Percentiles rank a stretch among this genome's conserved stretches.
phyloP scores from a whole-genome alignment of 92 coral and sea anemone genomes.

The Parazoanthus swiftii region DNA sequence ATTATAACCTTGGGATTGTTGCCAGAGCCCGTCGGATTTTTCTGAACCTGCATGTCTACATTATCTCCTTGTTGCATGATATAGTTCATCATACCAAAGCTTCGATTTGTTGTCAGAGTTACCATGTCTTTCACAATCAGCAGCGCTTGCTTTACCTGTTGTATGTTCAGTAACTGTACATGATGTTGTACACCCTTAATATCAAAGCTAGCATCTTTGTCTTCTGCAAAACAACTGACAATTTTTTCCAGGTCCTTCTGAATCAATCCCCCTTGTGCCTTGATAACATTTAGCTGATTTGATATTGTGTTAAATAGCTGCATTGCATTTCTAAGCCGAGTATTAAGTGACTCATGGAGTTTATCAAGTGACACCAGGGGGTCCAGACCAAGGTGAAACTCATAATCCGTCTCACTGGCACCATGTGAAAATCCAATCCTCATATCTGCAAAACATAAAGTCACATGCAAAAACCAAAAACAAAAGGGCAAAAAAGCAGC shows the following conservation, averaged over 20 bases:
- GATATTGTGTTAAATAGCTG: constrained; percentile 73
- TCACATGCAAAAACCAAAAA: not conserved
- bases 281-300: constrained; percentile 72
- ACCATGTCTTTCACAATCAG: constrained; percentile 85
- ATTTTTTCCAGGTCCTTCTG: constrained; percentile 73
- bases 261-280: constrained; percentile 67
- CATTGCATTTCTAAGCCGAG: constrained; percentile 72
- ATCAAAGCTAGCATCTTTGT: constrained; percentile 58
- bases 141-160: constrained; percentile 93
- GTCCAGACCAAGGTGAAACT: constrained; percentile 85
- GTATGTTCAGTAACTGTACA: constrained; percentile 81
- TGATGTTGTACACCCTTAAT: constrained; percentile 75
- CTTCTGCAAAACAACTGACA: constrained; percentile 62
- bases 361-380: constrained; percentile 81
- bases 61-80: constrained; percentile 93
- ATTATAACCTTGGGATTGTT: constrained; percentile 87
- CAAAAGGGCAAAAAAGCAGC: no score
- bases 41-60: constrained; percentile 84
- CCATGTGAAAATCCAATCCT: constrained; percentile 94
- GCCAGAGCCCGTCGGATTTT: constrained; percentile 59
- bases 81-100: constrained; percentile 82
- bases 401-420: constrained; percentile 73
- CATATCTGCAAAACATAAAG: constrained; percentile 64
- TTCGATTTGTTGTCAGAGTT: constrained; percentile 56
- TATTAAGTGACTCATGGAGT: constrained; percentile 69